A percentile compares a stretch with the other conserved stretches of the same genome.
phyloP scores from a whole-genome alignment of 2,113 vertebrate species.

The human region GRCh38 chr20:15420001-15420500 shows the following conservation, averaged over 20 bases:
- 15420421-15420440: not conserved
- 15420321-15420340: slow-evolving; percentile 74
- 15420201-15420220: slow-evolving; percentile 70
- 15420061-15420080: slow-evolving; percentile 45
- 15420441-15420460: not conserved
- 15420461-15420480: slow-evolving; percentile 24
- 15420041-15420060: slow-evolving; percentile 58
- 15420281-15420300: slow-evolving; percentile 61
- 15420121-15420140: slow-evolving; percentile 16
- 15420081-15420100: slow-evolving; percentile 24
- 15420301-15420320: slow-evolving; percentile 72
- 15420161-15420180: slow-evolving; percentile 62
- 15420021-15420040: slow-evolving; percentile 25
- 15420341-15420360: slow-evolving; percentile 77
- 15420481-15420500: not conserved
- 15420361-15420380: slow-evolving; percentile 61
- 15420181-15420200: slow-evolving; percentile 66
- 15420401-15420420: not conserved
- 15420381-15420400: slow-evolving; percentile 63
- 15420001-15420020: slow-evolving; percentile 29
- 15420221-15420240: slow-evolving; percentile 64
- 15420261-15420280: slow-evolving; percentile 72
- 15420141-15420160: slow-evolving; percentile 23
- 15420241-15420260: slow-evolving; percentile 64
- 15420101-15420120: not conserved